A percentile compares a stretch with the other conserved stretches of the same genome.
phyloP scores from a whole-genome alignment of 2,113 vertebrate species.

The Cavia aperea region DNA sequence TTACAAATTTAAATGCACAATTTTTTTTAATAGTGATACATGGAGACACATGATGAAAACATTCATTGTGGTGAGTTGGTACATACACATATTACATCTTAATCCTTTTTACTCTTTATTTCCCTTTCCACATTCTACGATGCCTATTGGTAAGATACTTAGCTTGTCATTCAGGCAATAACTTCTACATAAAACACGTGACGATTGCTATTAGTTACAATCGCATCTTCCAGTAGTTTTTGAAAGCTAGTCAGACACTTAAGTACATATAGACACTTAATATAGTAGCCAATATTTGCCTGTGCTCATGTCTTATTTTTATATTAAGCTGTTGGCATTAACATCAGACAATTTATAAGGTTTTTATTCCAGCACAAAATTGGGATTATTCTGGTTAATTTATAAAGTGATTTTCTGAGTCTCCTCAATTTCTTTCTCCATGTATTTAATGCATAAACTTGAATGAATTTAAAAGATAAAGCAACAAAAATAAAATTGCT shows the following conservation, averaged over 20 bases:
- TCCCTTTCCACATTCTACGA: not conserved
- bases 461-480: conserved; percentile 18
- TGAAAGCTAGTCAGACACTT: not conserved
- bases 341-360: not conserved
- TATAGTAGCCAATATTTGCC: not conserved
- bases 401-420: not conserved
- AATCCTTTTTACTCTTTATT: not conserved
- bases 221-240: not conserved
- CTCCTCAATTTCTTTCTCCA: not conserved
- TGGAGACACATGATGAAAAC: not conserved
- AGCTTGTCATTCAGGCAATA: not conserved
- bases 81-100: not conserved
- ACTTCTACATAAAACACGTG: not conserved
- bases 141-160: not conserved
- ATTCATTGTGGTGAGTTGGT: not conserved
- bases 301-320: not conserved
- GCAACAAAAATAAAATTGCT: not conserved
- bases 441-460: not conserved
- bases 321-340: not conserved
- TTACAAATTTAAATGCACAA: not conserved
- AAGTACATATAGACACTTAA: not conserved
- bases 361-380: not conserved
- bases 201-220: not conserved
- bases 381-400: not conserved
- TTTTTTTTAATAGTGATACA: not conserved